Base-by-base conservation (phyloP, 1,140 invertebrate genomes). In the Pogonognathellus flavescens region DNA sequence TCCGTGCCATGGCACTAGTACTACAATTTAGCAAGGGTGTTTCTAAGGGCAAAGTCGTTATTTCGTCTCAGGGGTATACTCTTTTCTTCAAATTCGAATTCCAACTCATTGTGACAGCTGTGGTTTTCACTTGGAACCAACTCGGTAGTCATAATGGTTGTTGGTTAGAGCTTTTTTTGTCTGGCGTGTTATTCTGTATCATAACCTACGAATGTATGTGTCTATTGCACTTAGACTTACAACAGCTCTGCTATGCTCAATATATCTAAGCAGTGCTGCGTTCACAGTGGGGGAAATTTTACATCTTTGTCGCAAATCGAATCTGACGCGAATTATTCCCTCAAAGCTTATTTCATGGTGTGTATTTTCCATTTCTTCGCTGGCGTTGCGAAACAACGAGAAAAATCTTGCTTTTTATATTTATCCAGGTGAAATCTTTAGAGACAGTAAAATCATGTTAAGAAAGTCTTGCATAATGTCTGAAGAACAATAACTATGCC, bases 251-350 rank as follows among this genome's bases (percentile, higher is more conserved):
- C 60, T 62, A 22, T 25, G 13, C 60, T 1, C 60, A 41, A 41
- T 10, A 25, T 25, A 13, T 18, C 20, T 25, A 20, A 25, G 25
- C 14, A 25, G 20, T 25, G 3, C 62, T 14, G 20, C 62, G 20
- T 31, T 5, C 62, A 72, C 66, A 72, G 5, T 13, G 14, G 11
- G 5, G 14, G 70, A 50, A 76, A 76, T 76, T 76, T 76, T 76
- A 76, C 70, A 76, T 76, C 70, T 76, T 76, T 76, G 70, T 76
- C 70, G 70, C 41, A 76, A 76, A 76, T 76, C 70, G 70, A 76
- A 76, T 76, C 22, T 76, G 70, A 76, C 70, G 41, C 70, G 70
- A 76, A 76, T 76, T 76, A 76, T 76, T 76, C 70, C 70, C 70
- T 50, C 70, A 76, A 76, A 76, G 70, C 70, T 76, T 50, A 25